Conservation (phyloP, 2,888 invertebrate genomes). For the Leptinotarsa tumamoca region DNA sequence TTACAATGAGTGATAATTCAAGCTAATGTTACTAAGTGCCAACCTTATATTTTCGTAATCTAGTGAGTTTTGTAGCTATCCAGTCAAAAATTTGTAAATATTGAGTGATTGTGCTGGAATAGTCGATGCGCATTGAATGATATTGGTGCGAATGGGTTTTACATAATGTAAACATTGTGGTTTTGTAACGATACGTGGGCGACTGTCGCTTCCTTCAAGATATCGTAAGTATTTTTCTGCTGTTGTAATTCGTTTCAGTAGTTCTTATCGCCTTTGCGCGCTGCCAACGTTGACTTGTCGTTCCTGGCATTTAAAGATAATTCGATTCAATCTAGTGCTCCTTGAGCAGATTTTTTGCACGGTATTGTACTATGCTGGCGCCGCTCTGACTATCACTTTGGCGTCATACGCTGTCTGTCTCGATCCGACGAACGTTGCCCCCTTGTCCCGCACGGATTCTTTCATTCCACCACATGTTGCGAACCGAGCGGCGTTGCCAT, state of each 20-base stretch:
- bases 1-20: constrained; percentile 52
- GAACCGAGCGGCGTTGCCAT: constrained; percentile 41
- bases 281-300: constrained; percentile 12
- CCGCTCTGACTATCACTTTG: constrained; percentile 67
- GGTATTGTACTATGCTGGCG: constrained; percentile 66
- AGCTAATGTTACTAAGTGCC: constrained; percentile 54
- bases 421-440: constrained; percentile 59
- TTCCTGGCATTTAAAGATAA: constrained; percentile 15
- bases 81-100: constrained; percentile 38
- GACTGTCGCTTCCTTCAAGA: constrained; percentile 49
- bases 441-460: constrained; percentile 59
- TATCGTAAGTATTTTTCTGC: constrained; percentile 49
- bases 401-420: constrained; percentile 67
- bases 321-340: constrained; percentile 19
- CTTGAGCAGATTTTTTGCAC: constrained; percentile 61
- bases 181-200: constrained; percentile 49
- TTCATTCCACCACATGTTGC: constrained; percentile 54
- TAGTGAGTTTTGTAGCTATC: constrained; percentile 40
- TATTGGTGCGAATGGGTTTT: constrained; percentile 33
- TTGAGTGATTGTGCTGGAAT: constrained; percentile 40
- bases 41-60: constrained; percentile 47
- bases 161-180: constrained; percentile 52
- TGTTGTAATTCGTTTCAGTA: constrained; percentile 25
- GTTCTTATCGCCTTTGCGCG: background rate
- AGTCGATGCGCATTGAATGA: constrained; percentile 30